phyloP scores from a whole-genome alignment of 92 coral and sea anemone species.

The Parazoanthus swiftii region DNA sequence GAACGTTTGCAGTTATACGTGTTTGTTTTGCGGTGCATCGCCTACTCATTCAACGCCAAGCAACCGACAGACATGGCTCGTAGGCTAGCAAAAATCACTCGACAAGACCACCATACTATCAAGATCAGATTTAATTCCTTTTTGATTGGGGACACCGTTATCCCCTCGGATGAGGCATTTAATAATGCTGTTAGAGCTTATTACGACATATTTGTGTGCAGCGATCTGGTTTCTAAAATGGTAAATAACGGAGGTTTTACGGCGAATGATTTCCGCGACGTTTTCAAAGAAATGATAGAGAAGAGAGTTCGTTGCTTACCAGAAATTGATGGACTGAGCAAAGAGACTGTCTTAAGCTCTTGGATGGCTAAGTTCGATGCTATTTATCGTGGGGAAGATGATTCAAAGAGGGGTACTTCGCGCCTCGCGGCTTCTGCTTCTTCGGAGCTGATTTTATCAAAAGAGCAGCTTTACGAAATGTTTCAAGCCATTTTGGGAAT shows the following conservation, averaged over 20 bases:
- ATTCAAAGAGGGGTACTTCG: constrained; percentile 72
- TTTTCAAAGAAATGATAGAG: constrained; percentile 88
- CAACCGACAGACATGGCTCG: constrained; percentile 94
- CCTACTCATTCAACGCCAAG: constrained; percentile 91
- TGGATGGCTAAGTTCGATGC: constrained; percentile 99
- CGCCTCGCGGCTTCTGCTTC: constrained; percentile 62
- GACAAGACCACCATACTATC: constrained; percentile 77
- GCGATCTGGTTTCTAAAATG: constrained; percentile 90
- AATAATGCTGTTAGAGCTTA: constrained; percentile 84
- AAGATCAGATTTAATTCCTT: constrained; percentile 82
- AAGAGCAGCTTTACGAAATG: constrained; percentile 98
- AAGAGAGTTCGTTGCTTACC: constrained; percentile 90
- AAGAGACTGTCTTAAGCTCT: constrained; percentile 91
- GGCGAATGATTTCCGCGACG: constrained; percentile 93
- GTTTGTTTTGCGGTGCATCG: constrained; percentile 88
- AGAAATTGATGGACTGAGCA: constrained; percentile 83
- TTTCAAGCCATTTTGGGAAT: constrained; percentile 87
- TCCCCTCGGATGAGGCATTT: constrained; percentile 94
- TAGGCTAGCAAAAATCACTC: constrained; percentile 80
- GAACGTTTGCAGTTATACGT: constrained; percentile 86
- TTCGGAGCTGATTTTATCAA: constrained; percentile 81
- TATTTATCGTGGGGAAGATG: constrained; percentile 95
- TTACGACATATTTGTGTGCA: constrained; percentile 82
- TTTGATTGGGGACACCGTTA: constrained; percentile 78
- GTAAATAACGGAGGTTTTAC: constrained; percentile 91